Base-by-base conservation (phyloP, 1,140 invertebrate species). In the Drosophila tristis region DNA sequence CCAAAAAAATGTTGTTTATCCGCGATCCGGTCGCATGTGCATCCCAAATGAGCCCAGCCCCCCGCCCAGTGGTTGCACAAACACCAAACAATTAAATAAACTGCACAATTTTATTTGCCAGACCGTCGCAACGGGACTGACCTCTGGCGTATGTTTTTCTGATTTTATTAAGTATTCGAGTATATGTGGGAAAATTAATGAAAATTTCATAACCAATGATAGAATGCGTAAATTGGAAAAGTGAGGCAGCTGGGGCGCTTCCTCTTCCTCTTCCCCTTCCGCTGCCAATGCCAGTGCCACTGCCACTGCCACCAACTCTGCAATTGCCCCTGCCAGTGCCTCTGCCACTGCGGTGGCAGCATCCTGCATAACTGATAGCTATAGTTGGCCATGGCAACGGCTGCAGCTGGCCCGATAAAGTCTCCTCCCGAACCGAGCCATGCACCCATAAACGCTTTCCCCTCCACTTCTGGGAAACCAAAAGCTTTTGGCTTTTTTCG, bases 401-500 rank as follows among this genome's bases (percentile, higher is more conserved):
- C 51, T 42, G 44, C 31, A 26, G 53, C 13, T 49, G 45, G 58
- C 31, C 23, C 44, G 67, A 70, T 70, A 70, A 57, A 58, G 51
- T 57, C 57, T 68, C 51, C 51, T 20, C 9, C 31, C 9, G 8
- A 35, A 35, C 31, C 31, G 8, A 35, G 11, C 9, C 31, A 35
- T 29, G 5, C 23, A n/a, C 35, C 9, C 29, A 20, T 5, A 35
- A 56, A 50, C 35, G 35, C 11, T 13, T 49, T 20, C 20, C 26
- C 25, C 15, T 26, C 8, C 49, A 48, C 58, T 51, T 61, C 29
- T 56, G 55, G 45, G 26, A 51, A 65, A 51, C 78, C 68, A 74
- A 67, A 64, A 64, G 63, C 74, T 57, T 49, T 44, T 66, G 74
- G 68, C 56, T 66, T 74, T 48, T 78, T 85, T 85, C 61, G 58